Evolutionary conservation across 1,140 invertebrate genomes (phyloP).

Genomic region (Drosophila nasuta): DNA sequence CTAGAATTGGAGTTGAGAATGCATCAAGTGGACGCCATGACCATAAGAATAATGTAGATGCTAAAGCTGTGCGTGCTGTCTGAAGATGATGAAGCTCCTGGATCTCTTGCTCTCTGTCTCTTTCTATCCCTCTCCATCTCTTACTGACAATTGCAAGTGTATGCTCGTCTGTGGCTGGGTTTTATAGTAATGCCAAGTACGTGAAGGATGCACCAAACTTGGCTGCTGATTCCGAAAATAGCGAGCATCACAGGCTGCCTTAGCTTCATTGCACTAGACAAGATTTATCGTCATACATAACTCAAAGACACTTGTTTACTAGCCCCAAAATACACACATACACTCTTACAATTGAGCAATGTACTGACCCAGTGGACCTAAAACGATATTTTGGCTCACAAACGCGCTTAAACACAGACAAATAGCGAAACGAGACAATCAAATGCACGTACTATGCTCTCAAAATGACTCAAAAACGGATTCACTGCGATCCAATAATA

Average conservation of each 20-base stretch:
- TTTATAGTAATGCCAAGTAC: conserved; percentile 58
- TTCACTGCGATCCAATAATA: too few species aligned
- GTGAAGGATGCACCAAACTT: conserved; percentile 49
- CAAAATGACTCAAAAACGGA: too few species aligned
- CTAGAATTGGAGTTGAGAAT: conserved; percentile 17
- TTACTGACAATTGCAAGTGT: neutral
- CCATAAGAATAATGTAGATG: conserved; percentile 42
- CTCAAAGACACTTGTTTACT: conserved; percentile 54
- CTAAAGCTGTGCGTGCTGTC: conserved; percentile 31
- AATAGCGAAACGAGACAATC: too few species aligned
- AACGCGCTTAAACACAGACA: too few species aligned
- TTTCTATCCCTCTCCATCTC: neutral
- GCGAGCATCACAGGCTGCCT: conserved; percentile 14
- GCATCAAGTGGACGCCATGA: conserved; percentile 49
- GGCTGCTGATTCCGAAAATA: conserved; percentile 41
- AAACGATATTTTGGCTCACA: too few species aligned
- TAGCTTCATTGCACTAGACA: conserved; percentile 38
- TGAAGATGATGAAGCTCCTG: conserved; percentile 34
- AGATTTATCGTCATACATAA: conserved; percentile 55
- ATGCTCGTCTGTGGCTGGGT: conserved; percentile 9
- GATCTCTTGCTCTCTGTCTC: conserved; percentile 4
- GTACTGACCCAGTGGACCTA: neutral
- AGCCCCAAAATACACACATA: neutral
- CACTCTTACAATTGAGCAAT: neutral
- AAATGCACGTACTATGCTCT: too few species aligned